phyloP scores from a whole-genome alignment of 2,888 invertebrate species.

The Sabatieria punctata region DNA sequence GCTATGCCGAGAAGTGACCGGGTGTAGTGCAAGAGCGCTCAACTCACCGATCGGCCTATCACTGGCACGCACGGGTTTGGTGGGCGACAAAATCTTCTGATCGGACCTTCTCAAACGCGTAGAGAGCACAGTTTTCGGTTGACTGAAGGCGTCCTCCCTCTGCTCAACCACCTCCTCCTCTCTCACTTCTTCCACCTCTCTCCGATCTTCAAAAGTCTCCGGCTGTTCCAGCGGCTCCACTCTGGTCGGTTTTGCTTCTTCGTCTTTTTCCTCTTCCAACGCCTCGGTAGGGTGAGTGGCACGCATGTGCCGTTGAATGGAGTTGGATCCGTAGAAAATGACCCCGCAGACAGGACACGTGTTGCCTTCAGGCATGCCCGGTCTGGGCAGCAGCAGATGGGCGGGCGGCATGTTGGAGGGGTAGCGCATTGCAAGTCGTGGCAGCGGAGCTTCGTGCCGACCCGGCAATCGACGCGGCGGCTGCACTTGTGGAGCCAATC shows the following conservation, averaged over 20 bases:
- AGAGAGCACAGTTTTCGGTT: too few relatives aligned
- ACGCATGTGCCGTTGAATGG: too few relatives aligned
- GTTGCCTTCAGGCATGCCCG: slow-evolving; percentile 13
- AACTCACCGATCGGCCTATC: too few relatives aligned
- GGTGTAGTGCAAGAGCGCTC: too few relatives aligned
- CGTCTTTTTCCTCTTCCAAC: too few relatives aligned
- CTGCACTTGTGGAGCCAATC: slow-evolving; percentile 9
- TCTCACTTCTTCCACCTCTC: background rate
- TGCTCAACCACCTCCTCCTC: slow-evolving; percentile 9
- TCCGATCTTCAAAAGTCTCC: background rate
- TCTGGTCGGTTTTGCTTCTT: background rate
- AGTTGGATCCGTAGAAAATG: background rate
- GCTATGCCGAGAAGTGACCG: too few relatives aligned
- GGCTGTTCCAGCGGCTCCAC: background rate
- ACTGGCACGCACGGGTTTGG: too few relatives aligned
- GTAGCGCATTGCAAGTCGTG: background rate
- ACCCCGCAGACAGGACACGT: slow-evolving; percentile 13
- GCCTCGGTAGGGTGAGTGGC: too few relatives aligned
- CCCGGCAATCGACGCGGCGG: background rate
- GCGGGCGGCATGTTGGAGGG: slow-evolving; percentile 6
- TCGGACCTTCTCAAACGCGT: too few relatives aligned
- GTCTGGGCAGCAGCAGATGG: slow-evolving; percentile 7
- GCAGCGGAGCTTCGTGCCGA: too few relatives aligned
- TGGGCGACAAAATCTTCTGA: too few relatives aligned
- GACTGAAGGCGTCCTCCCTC: too few relatives aligned